Conservation (phyloP, 2,888 invertebrate genomes). For the Drosophila kuntzei region DNA sequence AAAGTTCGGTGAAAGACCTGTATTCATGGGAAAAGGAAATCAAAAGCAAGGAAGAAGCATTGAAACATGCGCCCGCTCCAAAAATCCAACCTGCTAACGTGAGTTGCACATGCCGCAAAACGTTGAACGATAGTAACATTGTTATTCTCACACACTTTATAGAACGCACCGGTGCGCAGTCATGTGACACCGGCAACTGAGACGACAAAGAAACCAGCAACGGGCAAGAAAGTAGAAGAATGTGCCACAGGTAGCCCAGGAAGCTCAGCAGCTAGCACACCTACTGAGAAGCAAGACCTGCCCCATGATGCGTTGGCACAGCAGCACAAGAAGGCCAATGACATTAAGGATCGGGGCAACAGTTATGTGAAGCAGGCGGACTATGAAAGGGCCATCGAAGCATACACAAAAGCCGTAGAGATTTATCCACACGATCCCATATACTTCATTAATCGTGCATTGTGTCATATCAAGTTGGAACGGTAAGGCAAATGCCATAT, state of each 20-base stretch:
- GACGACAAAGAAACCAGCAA: constrained; percentile 3
- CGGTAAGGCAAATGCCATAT: constrained; percentile 87
- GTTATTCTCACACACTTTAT: neutral
- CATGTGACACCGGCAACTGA: constrained; percentile 36
- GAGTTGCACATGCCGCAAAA: constrained; percentile 30
- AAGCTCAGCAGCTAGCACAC: constrained; percentile 57
- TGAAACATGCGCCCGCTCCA: constrained; percentile 59
- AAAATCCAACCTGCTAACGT: constrained; percentile 41
- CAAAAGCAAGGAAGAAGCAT: constrained; percentile 81
- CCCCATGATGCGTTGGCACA: constrained; percentile 64
- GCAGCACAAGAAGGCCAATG: constrained; percentile 77
- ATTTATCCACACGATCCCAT: constrained; percentile 91
- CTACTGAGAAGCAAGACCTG: constrained; percentile 75
- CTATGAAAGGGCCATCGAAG: constrained; percentile 93
- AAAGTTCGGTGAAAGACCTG: constrained; percentile 78
- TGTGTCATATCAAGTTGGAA: constrained; percentile 93
- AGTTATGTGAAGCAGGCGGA: constrained; percentile 91
- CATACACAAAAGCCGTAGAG: constrained; percentile 95
- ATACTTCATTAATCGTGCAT: constrained; percentile 94
- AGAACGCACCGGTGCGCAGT: constrained; percentile 71
- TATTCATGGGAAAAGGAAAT: constrained; percentile 84
- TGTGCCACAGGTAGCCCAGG: constrained; percentile 23
- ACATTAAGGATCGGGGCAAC: constrained; percentile 89
- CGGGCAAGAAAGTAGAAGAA: neutral
- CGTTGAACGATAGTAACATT: neutral